Percentiles rank a stretch among this genome's conserved stretches.
These are phyloP conservation scores for Apeira syringaria DNA, from an alignment of 2,888 invertebrate genomes.

Conservation along the genomic window DNA sequence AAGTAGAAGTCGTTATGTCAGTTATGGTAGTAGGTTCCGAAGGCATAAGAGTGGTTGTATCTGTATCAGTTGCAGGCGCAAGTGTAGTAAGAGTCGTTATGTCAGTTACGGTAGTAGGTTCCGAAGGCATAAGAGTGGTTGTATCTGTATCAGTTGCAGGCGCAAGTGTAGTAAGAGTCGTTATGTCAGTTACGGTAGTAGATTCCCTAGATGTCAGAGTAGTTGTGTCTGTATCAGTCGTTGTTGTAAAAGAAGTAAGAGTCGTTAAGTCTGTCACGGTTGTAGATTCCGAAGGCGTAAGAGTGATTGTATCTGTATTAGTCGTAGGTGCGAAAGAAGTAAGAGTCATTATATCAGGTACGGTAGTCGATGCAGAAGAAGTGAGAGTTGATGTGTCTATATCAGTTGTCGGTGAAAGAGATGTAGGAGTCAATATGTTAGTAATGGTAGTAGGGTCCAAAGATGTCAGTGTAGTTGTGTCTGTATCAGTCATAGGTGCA, in stretches of 20 bases:
- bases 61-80: not conserved
- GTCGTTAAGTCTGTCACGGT: not conserved
- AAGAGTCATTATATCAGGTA: not conserved
- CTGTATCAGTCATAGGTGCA: not conserved
- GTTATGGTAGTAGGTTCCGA: constrained; percentile 5
- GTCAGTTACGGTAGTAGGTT: not conserved
- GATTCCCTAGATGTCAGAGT: constrained; percentile 2
- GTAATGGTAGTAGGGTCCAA: not conserved
- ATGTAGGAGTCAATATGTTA: not conserved
- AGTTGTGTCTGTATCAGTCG: not conserved
- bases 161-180: not conserved
- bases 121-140: constrained; percentile 1
- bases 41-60: not conserved
- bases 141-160: not conserved
- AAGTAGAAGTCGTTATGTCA: not conserved
- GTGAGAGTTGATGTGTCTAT: not conserved
- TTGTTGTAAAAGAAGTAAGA: not conserved
- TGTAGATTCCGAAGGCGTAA: not conserved
- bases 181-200: not conserved
- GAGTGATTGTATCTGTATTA: not conserved
- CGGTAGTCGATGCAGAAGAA: not conserved
- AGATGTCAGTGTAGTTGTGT: not conserved
- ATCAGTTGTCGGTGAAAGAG: not conserved
- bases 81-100: not conserved
- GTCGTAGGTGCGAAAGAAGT: constrained; percentile 10